phyloP scores from a whole-genome alignment of 1,140 invertebrate species.

The Euborellia annulipes region DNA sequence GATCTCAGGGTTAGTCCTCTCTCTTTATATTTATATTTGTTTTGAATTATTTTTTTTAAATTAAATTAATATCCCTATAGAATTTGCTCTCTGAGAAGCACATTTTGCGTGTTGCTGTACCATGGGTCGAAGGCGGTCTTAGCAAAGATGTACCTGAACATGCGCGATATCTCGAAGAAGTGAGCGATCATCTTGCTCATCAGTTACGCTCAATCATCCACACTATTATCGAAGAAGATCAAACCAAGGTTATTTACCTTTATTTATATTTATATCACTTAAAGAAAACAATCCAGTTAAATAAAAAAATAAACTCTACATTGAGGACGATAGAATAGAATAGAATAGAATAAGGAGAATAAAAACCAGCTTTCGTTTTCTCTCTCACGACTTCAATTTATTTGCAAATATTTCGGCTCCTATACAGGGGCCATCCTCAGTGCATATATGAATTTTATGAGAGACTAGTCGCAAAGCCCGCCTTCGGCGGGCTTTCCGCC shows the following conservation, averaged over 20 bases:
- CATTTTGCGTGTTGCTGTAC: slow-evolving; percentile 39
- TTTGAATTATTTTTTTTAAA: slow-evolving; percentile 7
- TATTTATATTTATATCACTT: no score
- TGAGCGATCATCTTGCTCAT: slow-evolving; percentile 33
- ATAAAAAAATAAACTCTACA: no score
- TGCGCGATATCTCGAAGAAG: slow-evolving; percentile 40
- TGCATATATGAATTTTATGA: no score
- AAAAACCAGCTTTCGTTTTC: no score
- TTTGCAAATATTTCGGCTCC: no score
- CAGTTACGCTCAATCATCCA: slow-evolving; percentile 35
- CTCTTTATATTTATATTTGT: slow-evolving; percentile 3
- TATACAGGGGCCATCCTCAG: no score
- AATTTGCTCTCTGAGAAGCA: slow-evolving; percentile 42
- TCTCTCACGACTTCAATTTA: no score
- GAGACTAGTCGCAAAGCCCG: no score
- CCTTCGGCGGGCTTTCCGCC: no score
- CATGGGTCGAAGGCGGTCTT: slow-evolving; percentile 36
- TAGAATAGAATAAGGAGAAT: no score
- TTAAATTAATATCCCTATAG: slow-evolving; percentile 20
- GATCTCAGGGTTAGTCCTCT: slow-evolving; percentile 40
- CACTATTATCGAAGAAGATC: slow-evolving; percentile 39
- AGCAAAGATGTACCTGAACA: slow-evolving; percentile 35
- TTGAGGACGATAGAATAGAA: no score
- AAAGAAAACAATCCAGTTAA: no score
- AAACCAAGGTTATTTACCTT: slow-evolving; percentile 24